Conservation (phyloP, 2,113 vertebrate genomes). For the Butorides virescens region DNA sequence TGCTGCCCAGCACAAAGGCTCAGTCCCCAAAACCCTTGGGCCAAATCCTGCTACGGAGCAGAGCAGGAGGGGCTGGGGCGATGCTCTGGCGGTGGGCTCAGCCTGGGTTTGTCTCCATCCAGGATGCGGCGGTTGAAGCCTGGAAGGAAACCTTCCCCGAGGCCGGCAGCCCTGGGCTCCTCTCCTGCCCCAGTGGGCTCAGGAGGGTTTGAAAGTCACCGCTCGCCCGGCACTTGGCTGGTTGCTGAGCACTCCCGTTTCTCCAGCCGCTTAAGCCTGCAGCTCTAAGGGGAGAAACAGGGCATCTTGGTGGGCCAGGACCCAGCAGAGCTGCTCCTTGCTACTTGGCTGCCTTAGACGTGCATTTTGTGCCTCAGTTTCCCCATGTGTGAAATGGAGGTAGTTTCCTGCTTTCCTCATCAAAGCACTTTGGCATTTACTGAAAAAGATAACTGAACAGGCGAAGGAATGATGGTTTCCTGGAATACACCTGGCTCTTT, state of each 20-base stretch:
- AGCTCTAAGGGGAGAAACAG: background rate
- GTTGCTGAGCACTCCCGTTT: accelerated
- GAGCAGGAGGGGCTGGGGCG: background rate
- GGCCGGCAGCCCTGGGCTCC: background rate
- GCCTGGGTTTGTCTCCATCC: background rate
- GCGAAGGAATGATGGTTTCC: background rate
- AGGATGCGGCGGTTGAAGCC: background rate
- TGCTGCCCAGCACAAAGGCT: background rate
- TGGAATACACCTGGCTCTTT: background rate
- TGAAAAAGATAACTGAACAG: background rate
- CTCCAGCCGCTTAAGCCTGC: background rate
- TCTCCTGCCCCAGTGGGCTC: background rate
- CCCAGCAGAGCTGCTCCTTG: background rate
- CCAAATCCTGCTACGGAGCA: background rate
- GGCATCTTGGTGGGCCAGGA: background rate
- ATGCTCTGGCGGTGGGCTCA: background rate
- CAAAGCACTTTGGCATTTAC: background rate
- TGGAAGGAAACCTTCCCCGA: background rate
- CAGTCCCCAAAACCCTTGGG: background rate
- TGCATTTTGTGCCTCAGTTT: slow-evolving; percentile 27
- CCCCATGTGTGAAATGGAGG: background rate
- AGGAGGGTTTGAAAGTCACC: background rate
- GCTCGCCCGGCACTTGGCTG: background rate
- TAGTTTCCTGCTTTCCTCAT: background rate
- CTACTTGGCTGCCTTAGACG: background rate